Percentiles rank a stretch among this genome's conserved stretches.
Evolutionary conservation across 2,888 invertebrate genomes (phyloP).

Genomic region (Drosophila yooni): DNA sequence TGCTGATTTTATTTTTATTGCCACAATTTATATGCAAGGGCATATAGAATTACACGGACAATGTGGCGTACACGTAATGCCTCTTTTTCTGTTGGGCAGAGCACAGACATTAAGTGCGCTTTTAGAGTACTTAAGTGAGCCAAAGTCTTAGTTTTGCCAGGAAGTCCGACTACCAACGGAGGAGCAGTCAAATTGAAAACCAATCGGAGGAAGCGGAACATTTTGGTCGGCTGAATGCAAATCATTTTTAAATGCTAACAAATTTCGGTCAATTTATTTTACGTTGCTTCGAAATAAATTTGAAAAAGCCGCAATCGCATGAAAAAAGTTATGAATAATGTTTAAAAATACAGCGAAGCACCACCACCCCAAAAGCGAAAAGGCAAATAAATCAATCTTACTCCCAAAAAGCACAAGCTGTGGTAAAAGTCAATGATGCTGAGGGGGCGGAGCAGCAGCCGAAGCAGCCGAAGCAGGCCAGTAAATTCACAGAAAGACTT

Average conservation of each 20-base stretch:
- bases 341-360: conserved; percentile 56
- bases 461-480: neutral
- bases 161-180: conserved; percentile 10
- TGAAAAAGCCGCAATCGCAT: conserved; percentile 56
- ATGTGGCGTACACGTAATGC: conserved; percentile 44
- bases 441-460: neutral
- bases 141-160: conserved; percentile 17
- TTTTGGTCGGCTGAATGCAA: conserved; percentile 53
- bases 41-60: conserved; percentile 1
- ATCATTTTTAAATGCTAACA: conserved; percentile 81
- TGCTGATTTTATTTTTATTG: conserved; percentile 75
- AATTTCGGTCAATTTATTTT: conserved; percentile 76
- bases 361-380: conserved; percentile 26
- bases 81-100: neutral
- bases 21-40: conserved; percentile 63
- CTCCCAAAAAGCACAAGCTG: conserved; percentile 40
- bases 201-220: conserved; percentile 33
- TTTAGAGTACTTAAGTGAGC: conserved; percentile 60
- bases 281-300: conserved; percentile 67
- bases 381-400: conserved; percentile 77
- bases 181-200: conserved; percentile 22
- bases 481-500: conserved; percentile 19
- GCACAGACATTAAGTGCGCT: conserved; percentile 50
- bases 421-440: conserved; percentile 36
- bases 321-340: conserved; percentile 77